Conservation (phyloP, 1,140 invertebrate species). For the Globodera rostochiensis region DNA sequence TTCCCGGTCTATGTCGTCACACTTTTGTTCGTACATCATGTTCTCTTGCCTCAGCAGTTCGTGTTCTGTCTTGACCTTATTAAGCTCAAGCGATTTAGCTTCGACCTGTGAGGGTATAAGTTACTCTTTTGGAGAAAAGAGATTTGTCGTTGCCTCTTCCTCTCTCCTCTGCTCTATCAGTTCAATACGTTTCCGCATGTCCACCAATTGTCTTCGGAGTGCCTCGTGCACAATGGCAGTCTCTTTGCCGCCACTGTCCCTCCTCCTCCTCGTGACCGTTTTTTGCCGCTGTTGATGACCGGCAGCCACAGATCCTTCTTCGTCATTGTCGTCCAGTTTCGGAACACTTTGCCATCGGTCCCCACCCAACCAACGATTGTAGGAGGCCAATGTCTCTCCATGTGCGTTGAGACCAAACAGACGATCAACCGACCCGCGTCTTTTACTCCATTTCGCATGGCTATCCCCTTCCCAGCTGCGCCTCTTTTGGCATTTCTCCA, state of each 20-base stretch:
- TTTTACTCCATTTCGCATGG: neutral
- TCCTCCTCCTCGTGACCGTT: neutral
- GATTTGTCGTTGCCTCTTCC: constrained; percentile 29
- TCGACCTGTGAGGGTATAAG: neutral
- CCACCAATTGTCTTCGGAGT: constrained; percentile 21
- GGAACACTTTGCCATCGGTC: constrained; percentile 31
- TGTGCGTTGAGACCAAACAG: neutral
- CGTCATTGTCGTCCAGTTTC: constrained; percentile 13
- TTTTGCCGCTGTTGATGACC: neutral
- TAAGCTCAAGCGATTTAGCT: constrained; percentile 23
- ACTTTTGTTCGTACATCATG: constrained; percentile 62
- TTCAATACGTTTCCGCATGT: constrained; percentile 2
- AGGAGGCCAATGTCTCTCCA: neutral
- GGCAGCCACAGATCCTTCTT: neutral
- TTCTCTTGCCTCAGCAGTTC: constrained; percentile 47
- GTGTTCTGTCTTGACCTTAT: constrained; percentile 32
- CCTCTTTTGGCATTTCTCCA: constrained; percentile 43
- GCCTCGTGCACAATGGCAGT: constrained; percentile 18
- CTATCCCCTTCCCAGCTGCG: constrained; percentile 16
- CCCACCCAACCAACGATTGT: constrained; percentile 6
- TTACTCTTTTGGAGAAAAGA: too few species aligned
- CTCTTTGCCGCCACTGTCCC: constrained; percentile 1
- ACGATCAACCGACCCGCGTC: neutral
- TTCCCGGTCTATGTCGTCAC: constrained; percentile 61
- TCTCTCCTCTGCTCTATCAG: constrained; percentile 5